Evolutionary conservation across 2,888 invertebrate genomes (phyloP), one percentile per base, ranked within the genome.

Genomic region (Euplagia quadripunctaria): DNA sequence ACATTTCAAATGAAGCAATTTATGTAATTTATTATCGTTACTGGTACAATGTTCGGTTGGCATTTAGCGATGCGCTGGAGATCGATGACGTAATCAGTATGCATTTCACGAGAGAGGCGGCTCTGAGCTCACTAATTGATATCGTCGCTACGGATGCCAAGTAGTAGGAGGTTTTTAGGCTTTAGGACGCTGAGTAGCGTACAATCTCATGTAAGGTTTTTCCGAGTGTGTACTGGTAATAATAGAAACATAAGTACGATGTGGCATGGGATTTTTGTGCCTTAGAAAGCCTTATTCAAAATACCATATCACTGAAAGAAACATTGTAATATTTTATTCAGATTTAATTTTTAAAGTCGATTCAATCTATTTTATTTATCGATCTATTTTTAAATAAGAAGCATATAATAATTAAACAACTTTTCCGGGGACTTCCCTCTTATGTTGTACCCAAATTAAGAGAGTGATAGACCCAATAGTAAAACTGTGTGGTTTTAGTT

Each of bases 31-130:
- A 65, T 67, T 75, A 71, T 61, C 14, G 69, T 14, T 16, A 65
- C 43, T 20, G 52, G 51, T 67, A 68, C 71, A 74, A 74, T 58
- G 51, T 73, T 71, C 41, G 73, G 55, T 78, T 43, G 73, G 76
- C 68, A 76, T 74, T 79, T 76, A 76, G 70, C 74, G 69, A 76
- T 71, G 74, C 74, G 64, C 69, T 14, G 41, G 64, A 79, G 78
- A 84, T 83, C 68, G 72, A 84, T 80, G 69, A 52, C 70, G 49
- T 41, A 71, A 77, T 77, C 64, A 70, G 77, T 77, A 76, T 74
- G 77, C 80, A 71, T 75, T 68, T 65, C 75, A 77, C 73, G 74
- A 55, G 75, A 49, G 71, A 63, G 58, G 14, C 63, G 5, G 69
- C 58, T 64, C 63, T 14, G 41, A 41, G 49, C 49, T 46, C 64